phyloP scores from a whole-genome alignment of 1,140 invertebrate genomes.

The Cryptotermes secundus region DNA sequence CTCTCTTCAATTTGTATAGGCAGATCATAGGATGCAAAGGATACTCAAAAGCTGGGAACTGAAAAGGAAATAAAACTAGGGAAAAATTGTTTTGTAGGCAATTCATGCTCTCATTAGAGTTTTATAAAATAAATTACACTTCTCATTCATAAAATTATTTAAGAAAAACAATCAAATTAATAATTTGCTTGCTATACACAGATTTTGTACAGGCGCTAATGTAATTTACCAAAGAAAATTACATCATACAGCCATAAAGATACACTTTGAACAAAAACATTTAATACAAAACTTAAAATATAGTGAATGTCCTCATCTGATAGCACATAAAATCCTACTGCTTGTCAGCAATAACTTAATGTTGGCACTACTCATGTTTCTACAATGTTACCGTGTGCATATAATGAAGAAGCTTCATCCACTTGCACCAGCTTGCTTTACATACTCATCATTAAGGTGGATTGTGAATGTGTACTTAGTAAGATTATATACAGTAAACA shows the following conservation, averaged over 20 bases:
- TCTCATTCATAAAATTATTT: conserved; percentile 8
- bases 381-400: not conserved
- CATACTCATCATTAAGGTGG: not conserved
- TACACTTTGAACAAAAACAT: not conserved
- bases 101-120: conserved; percentile 10
- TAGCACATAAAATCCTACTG: not conserved
- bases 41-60: no score
- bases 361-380: not conserved
- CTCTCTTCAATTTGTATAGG: no score
- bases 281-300: not conserved
- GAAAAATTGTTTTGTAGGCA: not conserved
- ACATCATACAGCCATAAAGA: not conserved
- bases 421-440: not conserved
- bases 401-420: not conserved
- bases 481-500: conserved; percentile 5
- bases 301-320: not conserved
- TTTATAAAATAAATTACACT: conserved; percentile 16
- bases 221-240: not conserved
- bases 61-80: not conserved
- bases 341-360: conserved; percentile 10
- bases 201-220: conserved; percentile 16
- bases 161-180: conserved; percentile 18
- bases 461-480: not conserved
- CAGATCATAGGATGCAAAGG: no score
- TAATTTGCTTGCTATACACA: conserved; percentile 5